Percentiles rank a stretch among this genome's conserved stretches.
Conservation (phyloP, 2,113 vertebrate genomes). For the Microtus ochrogaster region DNA sequence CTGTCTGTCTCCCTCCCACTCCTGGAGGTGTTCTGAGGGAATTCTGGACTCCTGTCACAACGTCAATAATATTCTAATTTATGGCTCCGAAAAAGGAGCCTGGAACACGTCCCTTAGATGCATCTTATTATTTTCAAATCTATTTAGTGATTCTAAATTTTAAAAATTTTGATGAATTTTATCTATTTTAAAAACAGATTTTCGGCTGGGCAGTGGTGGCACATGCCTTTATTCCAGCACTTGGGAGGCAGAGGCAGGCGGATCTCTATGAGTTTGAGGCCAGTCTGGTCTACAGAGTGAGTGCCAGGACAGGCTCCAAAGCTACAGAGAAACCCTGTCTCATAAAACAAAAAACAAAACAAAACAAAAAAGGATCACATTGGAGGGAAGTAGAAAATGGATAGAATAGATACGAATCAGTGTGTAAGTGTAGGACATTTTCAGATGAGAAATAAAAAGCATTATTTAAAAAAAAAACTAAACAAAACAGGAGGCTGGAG, state of each 20-base stretch:
- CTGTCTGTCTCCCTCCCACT: rapidly evolving
- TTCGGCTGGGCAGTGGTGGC: background rate
- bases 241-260: too few species aligned
- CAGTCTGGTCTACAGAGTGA: too few species aligned
- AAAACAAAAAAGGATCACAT: background rate
- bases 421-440: background rate
- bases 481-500: background rate
- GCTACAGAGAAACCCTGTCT: too few species aligned
- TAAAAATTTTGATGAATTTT: background rate
- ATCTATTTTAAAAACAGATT: background rate
- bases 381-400: background rate
- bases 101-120: background rate
- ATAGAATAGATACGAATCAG: background rate
- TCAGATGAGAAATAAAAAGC: background rate
- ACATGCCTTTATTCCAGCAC: too few species aligned
- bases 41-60: background rate
- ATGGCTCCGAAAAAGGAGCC: background rate
- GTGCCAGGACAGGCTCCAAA: too few species aligned
- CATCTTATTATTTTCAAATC: background rate
- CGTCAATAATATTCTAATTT: background rate
- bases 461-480: background rate
- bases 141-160: background rate
- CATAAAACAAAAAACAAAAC: too few species aligned
- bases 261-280: too few species aligned
- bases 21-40: background rate